A percentile compares a stretch with the other conserved stretches of the same genome.
Evolutionary conservation across 1,140 invertebrate genomes (phyloP).

Genomic region (Zaprionus davidi): DNA sequence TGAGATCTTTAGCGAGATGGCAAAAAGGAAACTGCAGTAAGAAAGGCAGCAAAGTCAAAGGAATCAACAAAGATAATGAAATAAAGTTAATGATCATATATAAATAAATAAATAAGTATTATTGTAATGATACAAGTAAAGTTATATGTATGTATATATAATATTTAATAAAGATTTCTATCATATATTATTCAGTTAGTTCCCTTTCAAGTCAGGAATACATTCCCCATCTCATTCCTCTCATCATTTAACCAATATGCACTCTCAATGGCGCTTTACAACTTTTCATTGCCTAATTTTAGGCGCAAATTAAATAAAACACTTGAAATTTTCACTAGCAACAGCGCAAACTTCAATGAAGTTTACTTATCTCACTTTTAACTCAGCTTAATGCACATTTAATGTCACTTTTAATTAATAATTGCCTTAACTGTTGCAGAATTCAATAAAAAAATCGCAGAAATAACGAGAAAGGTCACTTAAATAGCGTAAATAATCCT

Average conservation of each 20-base stretch:
- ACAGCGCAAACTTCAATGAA: not conserved
- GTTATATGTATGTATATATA: too few species aligned
- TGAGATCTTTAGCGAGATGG: not conserved
- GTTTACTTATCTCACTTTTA: not conserved
- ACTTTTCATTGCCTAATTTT: slow-evolving; percentile 22
- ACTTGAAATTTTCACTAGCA: not conserved
- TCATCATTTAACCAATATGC: too few species aligned
- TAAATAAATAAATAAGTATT: too few species aligned
- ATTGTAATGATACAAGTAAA: too few species aligned
- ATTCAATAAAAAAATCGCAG: not conserved
- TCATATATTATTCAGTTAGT: not conserved
- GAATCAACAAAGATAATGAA: too few species aligned
- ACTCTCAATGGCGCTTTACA: not conserved
- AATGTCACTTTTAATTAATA: not conserved
- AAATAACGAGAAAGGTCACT: not conserved
- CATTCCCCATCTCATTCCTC: too few species aligned
- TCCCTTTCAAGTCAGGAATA: too few species aligned
- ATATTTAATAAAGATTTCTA: not conserved
- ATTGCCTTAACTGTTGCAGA: not conserved
- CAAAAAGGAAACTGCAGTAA: not conserved
- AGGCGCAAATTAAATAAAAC: slow-evolving; percentile 15
- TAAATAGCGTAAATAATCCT: not conserved
- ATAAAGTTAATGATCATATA: too few species aligned
- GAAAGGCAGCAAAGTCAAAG: not conserved
- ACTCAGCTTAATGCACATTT: not conserved